These are phyloP conservation scores for Lucilia sericata DNA, from an alignment of 1,140 invertebrate genomes.

Conservation along the genomic window DNA sequence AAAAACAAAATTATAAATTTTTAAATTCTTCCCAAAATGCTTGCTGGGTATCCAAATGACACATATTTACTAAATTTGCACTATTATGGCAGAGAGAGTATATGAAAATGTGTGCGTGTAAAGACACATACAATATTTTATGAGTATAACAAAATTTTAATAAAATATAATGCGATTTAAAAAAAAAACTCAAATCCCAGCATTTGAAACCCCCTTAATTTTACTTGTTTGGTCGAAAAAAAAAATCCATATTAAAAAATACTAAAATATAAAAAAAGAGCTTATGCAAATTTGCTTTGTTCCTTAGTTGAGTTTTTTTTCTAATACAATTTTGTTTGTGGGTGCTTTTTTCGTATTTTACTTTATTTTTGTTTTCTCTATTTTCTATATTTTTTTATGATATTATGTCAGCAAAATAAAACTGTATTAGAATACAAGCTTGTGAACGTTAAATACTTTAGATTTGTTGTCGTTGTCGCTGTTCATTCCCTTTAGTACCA, in stretches of 20 bases:
- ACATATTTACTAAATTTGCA: no score
- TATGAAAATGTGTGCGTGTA: neutral
- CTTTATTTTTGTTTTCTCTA: neutral
- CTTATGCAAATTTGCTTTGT: constrained; percentile 6
- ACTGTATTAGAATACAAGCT: neutral
- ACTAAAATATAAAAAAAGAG: neutral
- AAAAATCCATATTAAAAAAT: neutral
- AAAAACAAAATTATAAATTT: no score
- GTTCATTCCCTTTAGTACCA: neutral
- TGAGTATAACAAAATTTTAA: neutral
- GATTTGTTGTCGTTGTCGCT: neutral
- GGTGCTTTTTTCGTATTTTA: neutral
- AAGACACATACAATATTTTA: neutral
- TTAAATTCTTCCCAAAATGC: no score
- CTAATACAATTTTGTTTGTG: neutral
- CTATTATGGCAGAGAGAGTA: no score
- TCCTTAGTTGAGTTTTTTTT: neutral
- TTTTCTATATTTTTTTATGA: neutral
- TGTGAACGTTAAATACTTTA: neutral
- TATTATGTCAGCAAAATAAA: neutral
- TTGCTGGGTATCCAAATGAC: no score
- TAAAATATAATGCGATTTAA: constrained; percentile 17
- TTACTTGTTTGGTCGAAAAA: neutral
- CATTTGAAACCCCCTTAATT: neutral
- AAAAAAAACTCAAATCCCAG: neutral